These are phyloP conservation scores for Lumbricus terrestris DNA, from an alignment of 2,888 invertebrate genomes.

Conservation along the genomic window DNA sequence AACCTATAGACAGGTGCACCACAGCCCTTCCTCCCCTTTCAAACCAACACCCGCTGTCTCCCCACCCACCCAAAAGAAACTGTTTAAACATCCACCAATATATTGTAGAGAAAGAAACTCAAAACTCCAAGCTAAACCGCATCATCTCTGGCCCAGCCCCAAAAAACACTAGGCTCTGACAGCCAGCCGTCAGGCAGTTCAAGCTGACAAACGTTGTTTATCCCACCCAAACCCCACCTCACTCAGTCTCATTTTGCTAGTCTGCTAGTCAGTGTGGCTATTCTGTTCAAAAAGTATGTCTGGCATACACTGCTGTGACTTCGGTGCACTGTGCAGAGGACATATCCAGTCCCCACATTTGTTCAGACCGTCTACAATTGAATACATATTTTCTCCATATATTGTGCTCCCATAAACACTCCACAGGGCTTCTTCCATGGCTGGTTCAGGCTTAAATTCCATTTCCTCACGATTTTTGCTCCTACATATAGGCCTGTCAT, in stretches of 20 bases:
- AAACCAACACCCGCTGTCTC: neutral
- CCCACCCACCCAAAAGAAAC: neutral
- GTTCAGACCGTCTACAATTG: neutral
- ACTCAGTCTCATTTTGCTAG: neutral
- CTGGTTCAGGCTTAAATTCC: no score
- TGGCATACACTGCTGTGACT: neutral
- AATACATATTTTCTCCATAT: no score
- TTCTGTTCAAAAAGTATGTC: neutral
- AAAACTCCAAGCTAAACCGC: neutral
- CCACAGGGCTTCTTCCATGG: no score
- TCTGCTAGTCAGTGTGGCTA: neutral
- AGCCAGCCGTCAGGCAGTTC: neutral
- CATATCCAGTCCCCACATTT: neutral
- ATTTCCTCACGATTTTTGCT: no score
- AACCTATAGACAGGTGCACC: neutral
- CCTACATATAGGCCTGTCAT: no score
- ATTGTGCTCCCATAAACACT: no score
- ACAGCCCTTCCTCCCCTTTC: neutral
- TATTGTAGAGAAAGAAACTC: neutral
- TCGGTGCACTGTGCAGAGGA: neutral
- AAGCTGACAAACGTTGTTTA: neutral
- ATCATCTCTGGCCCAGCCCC: neutral
- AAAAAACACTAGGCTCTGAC: neutral
- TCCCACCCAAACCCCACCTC: neutral
- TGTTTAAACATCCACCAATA: neutral